Evolutionary conservation across 2,113 vertebrate genomes (phyloP).

Genomic region (Myotis yumanensis): DNA sequence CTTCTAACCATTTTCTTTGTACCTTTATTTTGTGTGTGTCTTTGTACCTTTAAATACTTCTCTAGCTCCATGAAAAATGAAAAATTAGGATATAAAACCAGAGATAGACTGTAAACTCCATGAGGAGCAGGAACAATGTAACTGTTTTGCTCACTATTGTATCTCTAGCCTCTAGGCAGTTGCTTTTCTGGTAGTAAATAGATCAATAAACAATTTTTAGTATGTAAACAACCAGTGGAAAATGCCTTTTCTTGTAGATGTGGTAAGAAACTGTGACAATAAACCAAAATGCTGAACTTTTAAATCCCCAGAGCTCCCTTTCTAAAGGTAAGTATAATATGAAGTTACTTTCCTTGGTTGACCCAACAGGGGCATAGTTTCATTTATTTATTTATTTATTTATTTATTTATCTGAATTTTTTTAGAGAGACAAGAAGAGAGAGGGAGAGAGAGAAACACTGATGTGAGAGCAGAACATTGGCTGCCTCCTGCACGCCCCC

Average conservation of each 20-base stretch:
- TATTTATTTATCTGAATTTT: too few species aligned
- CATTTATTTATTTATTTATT: too few species aligned
- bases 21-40: not conserved
- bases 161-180: not conserved
- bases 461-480: too few species aligned
- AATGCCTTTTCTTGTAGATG: not conserved
- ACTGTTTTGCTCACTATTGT: not conserved
- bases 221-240: not conserved
- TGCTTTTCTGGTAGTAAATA: not conserved
- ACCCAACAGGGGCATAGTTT: not conserved
- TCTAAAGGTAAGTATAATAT: not conserved
- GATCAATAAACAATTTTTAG: slow-evolving; percentile 21
- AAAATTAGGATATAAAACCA: not conserved
- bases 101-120: not conserved
- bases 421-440: too few species aligned
- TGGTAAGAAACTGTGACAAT: not conserved
- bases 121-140: not conserved
- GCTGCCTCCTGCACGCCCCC: too few species aligned
- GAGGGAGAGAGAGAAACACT: too few species aligned
- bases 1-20: slow-evolving; percentile 11
- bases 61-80: not conserved
- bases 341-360: not conserved
- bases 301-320: not conserved
- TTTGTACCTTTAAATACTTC: slow-evolving; percentile 13
- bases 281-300: not conserved